Base-by-base conservation (phyloP, 2,797 vertebrate genomes). In the Coendou prehensilis region DNA sequence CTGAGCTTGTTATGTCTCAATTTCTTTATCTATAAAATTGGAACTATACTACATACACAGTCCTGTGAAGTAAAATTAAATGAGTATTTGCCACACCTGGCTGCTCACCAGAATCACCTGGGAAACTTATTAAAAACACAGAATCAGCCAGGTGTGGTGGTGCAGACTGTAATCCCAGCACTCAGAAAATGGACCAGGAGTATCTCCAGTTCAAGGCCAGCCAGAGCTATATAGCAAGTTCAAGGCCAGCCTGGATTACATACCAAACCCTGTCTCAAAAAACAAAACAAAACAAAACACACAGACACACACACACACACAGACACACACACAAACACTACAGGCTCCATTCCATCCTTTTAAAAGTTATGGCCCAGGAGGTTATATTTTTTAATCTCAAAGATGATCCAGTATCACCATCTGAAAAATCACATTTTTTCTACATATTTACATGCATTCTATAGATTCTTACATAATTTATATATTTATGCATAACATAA, bases 61-160 rank as follows among this genome's bases (percentile, higher is more conserved):
- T 37, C 14, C 30, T 78, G 9, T 89, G 50, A 97, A 63, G n/a
- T 88, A 94, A 95, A 89, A 94, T 37, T 78, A 78, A 80, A 90
- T 64, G 47, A 87, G 33, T 84, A 14, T 14, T 97, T 82, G 88
- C 23, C 73, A 88, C 1, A 92, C 4, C 23, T 82, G 26, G 57
- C 33, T 87, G 3, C n/a, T 87, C 20, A 95, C 28, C 71, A 94
- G 61, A 95, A 94, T 56, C 54, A 85, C 59, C 67, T 82, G 22
- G n/a, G 20, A 94, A 88, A 63, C 30, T 94, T 81, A 94, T n/a
- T 85, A 93, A 79, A 94, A 95, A 92, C 23, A 87, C 22, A 87
- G 14, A 79, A 50, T 50, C 26, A 85, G 82, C 26, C 45, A 69
- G 45, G 71, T 23, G 4, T 37, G 28, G 5, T 52, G 2, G 8